phyloP scores from a whole-genome alignment of 2,888 invertebrate genomes.

The Aricia artaxerxes region DNA sequence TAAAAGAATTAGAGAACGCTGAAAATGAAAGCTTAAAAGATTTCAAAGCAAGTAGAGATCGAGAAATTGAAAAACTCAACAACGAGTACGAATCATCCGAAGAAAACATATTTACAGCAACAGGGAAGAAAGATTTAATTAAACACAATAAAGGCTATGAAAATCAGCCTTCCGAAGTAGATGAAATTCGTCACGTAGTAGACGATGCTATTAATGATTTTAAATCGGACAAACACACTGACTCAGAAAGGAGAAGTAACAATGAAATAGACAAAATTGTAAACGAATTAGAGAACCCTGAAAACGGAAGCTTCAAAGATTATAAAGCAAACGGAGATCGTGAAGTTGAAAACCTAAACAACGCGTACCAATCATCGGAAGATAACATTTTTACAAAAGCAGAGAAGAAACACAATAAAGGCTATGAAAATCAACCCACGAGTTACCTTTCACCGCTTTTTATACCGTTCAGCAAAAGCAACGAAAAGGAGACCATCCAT shows the following conservation, averaged over 20 bases:
- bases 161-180: conserved; percentile 45
- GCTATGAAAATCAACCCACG: not conserved
- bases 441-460: not conserved
- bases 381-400: not conserved
- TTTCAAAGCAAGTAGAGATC: conserved; percentile 2
- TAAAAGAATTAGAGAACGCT: conserved; percentile 39
- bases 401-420: not conserved
- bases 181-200: conserved; percentile 53
- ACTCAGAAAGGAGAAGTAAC: conserved; percentile 50
- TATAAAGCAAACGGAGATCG: conserved; percentile 8
- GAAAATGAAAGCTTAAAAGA: conserved; percentile 19
- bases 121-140: not conserved
- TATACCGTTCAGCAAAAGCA: conserved; percentile 30
- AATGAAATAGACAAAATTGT: conserved; percentile 41
- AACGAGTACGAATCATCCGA: conserved; percentile 5
- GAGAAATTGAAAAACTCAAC: not conserved
- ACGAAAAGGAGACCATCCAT: conserved; percentile 45
- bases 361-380: not conserved
- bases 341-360: not conserved
- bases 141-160: not conserved
- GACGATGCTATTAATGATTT: conserved; percentile 50
- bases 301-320: conserved; percentile 16
- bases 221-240: conserved; percentile 39
- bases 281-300: conserved; percentile 38
- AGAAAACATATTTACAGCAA: not conserved